Conservation (phyloP, 1,140 invertebrate genomes). For the Oncopeltus fasciatus region DNA sequence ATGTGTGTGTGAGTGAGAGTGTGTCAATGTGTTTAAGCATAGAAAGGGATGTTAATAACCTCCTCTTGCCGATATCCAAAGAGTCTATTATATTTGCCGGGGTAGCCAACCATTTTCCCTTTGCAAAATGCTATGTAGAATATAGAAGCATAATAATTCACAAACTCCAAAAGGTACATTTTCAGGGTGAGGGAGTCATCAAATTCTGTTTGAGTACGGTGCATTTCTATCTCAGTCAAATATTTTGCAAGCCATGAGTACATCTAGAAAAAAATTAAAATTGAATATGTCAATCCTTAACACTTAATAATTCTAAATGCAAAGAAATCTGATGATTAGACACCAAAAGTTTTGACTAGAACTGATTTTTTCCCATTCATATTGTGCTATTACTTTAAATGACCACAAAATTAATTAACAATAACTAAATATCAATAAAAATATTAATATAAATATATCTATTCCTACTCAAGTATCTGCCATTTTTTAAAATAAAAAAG, state of each 20-base stretch:
- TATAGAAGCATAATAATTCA: conserved; percentile 96
- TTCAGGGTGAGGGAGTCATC: conserved; percentile 93
- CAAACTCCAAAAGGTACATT: conserved; percentile 93
- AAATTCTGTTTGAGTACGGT: conserved; percentile 92
- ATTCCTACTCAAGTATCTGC: too few species aligned
- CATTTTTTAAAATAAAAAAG: too few species aligned
- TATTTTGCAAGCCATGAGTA: conserved; percentile 81
- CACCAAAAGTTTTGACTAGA: too few species aligned
- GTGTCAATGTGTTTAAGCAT: too few species aligned
- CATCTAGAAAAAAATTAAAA: conserved; percentile 39
- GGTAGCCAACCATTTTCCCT: conserved; percentile 76
- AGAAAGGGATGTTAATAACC: too few species aligned
- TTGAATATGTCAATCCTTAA: neutral
- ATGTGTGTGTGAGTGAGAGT: too few species aligned
- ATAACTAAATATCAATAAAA: too few species aligned
- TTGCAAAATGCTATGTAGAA: conserved; percentile 98
- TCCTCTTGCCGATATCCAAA: conserved; percentile 71
- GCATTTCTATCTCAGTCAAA: conserved; percentile 85
- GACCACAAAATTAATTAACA: too few species aligned
- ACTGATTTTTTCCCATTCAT: neutral
- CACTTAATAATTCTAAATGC: neutral
- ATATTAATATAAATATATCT: too few species aligned
- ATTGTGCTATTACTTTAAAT: too few species aligned
- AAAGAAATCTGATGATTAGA: neutral
- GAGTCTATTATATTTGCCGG: conserved; percentile 58